Conservation (phyloP, 2,888 invertebrate genomes). For the Morpho helenor region DNA sequence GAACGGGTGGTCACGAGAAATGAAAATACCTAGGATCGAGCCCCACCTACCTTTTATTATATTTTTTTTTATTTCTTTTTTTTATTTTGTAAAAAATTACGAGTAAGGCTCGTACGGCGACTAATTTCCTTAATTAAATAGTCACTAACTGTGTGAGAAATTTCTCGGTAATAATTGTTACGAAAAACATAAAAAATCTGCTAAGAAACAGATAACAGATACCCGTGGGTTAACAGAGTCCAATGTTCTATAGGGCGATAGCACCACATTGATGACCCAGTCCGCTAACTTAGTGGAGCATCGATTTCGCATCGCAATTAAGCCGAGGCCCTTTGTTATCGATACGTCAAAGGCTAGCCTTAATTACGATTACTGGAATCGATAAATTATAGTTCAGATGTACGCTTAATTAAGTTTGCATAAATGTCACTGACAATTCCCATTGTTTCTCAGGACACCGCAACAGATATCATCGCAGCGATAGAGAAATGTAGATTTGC, state of each 20-base stretch:
- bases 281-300: constrained; percentile 69
- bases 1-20: no score
- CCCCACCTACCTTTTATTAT: no score
- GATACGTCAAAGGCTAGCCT: constrained; percentile 33
- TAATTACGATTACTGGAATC: constrained; percentile 33
- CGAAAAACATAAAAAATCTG: no score
- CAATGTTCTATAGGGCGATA: constrained; percentile 1
- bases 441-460: constrained; percentile 20
- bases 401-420: constrained; percentile 33
- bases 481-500: constrained; percentile 1
- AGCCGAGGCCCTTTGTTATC: constrained; percentile 36
- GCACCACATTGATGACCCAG: constrained; percentile 50
- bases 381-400: constrained; percentile 33
- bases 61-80: no score
- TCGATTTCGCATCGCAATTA: constrained; percentile 67
- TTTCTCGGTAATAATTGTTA: no score
- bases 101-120: no score
- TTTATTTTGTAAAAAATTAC: no score
- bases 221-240: neutral
- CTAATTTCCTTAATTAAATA: no score
- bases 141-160: no score
- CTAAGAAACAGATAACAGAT: no score
- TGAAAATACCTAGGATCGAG: no score
- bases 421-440: constrained; percentile 33
- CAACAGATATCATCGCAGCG: constrained; percentile 14